A percentile compares a stretch with the other conserved stretches of the same genome.
Evolutionary conservation across 2,113 vertebrate species (phyloP).

Genomic region (Seriola rivoliana): DNA sequence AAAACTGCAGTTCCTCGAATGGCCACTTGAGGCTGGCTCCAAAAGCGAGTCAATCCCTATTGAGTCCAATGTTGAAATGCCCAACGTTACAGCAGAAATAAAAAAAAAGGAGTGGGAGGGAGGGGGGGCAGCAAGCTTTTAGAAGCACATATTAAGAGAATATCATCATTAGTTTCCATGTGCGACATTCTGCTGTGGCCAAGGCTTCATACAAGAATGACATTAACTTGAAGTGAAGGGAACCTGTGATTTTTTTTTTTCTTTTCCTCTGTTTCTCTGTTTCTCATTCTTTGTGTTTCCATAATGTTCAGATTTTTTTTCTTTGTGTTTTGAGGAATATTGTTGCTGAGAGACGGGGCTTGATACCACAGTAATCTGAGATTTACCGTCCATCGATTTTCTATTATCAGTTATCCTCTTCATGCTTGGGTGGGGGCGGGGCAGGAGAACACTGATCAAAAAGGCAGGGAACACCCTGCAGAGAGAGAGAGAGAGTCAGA

Average conservation of each 20-base stretch:
- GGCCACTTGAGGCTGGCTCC: too few species aligned
- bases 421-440: background rate
- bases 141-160: too few species aligned
- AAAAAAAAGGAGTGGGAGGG: too few species aligned
- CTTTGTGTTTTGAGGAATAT: constrained; percentile 6
- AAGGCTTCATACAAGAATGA: background rate
- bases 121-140: too few species aligned
- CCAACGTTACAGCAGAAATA: too few species aligned
- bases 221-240: too few species aligned
- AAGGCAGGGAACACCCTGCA: constrained; percentile 28
- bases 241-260: too few species aligned
- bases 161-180: too few species aligned
- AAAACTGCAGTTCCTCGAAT: too few species aligned
- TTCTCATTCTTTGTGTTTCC: background rate
- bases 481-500: background rate
- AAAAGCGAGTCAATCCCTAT: too few species aligned
- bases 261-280: too few species aligned
- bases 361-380: constrained; percentile 29
- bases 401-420: constrained; percentile 35
- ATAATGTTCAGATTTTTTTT: background rate
- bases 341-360: background rate
- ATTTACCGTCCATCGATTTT: constrained; percentile 53
- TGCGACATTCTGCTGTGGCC: background rate
- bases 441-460: constrained; percentile 25
- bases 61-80: too few species aligned